Base-by-base conservation (phyloP, 2,888 invertebrate species). In the Brenthis hecate region DNA sequence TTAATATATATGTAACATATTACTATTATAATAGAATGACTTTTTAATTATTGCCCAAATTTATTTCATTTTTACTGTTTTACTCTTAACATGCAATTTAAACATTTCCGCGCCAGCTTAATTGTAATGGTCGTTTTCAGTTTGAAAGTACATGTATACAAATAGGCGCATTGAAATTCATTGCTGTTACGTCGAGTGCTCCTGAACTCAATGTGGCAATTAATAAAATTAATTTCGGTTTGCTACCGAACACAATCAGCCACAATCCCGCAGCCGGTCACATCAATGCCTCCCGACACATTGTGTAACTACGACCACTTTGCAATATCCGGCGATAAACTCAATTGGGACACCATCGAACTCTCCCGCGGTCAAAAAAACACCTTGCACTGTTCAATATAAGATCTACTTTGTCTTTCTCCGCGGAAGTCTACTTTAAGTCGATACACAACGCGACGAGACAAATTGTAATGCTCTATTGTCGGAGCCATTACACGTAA, bases 301-400 rank as follows among this genome's bases (percentile, higher is more conserved):
- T 84, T 83, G 85, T 84, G 75, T 83, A 88, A 87, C 87, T 82
- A 83, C 85, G 80, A 87, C 88, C 87, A 90, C 90, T 90, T 90
- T 87, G 90, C 89, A 88, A 91, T 92, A 91, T 92, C 91, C 91
- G 89, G 87, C 81, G 83, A 87, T 89, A 88, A 89, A 89, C 87
- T 88, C 91, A 89, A 91, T 90, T 89, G 88, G 83, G 77, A 81
- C 81, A 80, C 78, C 77, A 77, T 75, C 76, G 68, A 70, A 68
- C 64, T 63, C 74, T 74, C 68, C 73, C 64, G 54, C 73, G 75
- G 62, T 71, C 77, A 36, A 85, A 83, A 83, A 74, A 73, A 78
- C 75, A 83, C 89, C 83, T 82, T 88, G 74, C 67, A 50, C 13
- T 73, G 69, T 66, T 73, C 75, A 75, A 74, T 65, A 84, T 86